Evolutionary conservation across 2,113 vertebrate species (phyloP), one percentile per base, ranked within the genome.

Genomic region (Pao palembangensis): DNA sequence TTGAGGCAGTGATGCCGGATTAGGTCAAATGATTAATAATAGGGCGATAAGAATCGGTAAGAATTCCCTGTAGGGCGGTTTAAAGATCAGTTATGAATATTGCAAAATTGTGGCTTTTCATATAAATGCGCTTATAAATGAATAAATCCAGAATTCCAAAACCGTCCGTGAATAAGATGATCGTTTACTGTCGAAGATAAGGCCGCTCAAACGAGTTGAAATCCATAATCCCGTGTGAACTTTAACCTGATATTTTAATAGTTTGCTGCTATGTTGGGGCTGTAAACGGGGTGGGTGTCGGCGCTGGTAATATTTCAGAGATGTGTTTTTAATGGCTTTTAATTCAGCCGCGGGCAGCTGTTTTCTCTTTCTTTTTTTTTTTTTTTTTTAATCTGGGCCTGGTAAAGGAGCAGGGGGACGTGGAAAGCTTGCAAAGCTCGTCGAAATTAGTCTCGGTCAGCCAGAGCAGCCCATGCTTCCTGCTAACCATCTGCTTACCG

Each of bases 361-460:
- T 28, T 25, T 52, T 52, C 14, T 17, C 20, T 21, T n/a, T 49
- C n/a, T 49, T 49, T 95, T 96, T 97, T 92, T 70, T 21, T n/a
- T 49, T 8, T 49, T 49, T 95, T 96, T 97, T 92, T 70, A 88
- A 17, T 47, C 79, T 70, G 90, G 91, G 92, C 92, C 91, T 92
- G 92, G 87, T 92, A 93, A 92, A 93, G 91, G 91, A 89, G 92
- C 44, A 47, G 44, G 90, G 79, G 65, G 77, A 95, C 92, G 92
- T 94, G 93, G 92, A 91, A 93, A 92, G 92, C 94, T 93, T 93
- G 93, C 92, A 95, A 93, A 94, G 93, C 94, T 96, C 94, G 94
- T 95, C 90, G 93, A 94, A 94, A 98, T 98, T 98, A 92, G 96
- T 98, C 93, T 94, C 95, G 95, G 94, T 98, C 94, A 95, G 90